Evolutionary conservation across 2,888 invertebrate species (phyloP).

Genomic region (Embidobia sp.): DNA sequence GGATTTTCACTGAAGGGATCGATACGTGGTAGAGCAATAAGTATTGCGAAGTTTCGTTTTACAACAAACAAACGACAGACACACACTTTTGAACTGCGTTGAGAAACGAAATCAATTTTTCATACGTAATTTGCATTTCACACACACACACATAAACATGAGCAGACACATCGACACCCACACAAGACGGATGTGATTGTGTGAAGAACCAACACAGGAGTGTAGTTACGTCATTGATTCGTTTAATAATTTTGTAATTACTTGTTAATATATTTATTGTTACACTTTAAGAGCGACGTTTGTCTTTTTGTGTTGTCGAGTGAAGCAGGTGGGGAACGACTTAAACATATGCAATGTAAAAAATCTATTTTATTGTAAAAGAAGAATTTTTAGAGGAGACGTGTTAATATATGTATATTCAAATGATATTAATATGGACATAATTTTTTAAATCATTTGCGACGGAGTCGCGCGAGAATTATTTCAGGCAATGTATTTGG

Average conservation of each 20-base stretch:
- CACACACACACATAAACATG: not conserved
- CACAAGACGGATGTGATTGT: constrained; percentile 26
- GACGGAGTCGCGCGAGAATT: constrained; percentile 31
- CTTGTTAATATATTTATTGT: constrained; percentile 57
- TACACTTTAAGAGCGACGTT: constrained; percentile 28
- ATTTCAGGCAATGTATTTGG: constrained; percentile 54
- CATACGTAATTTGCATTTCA: constrained; percentile 48
- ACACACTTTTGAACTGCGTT: constrained; percentile 18
- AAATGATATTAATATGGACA: constrained; percentile 35
- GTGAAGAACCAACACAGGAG: constrained; percentile 28
- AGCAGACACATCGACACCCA: not conserved
- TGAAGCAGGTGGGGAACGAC: constrained; percentile 31
- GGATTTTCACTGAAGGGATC: constrained; percentile 40
- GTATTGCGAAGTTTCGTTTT: constrained; percentile 18
- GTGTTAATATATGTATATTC: constrained; percentile 51
- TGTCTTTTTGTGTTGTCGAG: constrained; percentile 24
- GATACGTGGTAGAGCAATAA: constrained; percentile 14
- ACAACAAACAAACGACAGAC: not conserved
- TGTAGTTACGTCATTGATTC: constrained; percentile 34
- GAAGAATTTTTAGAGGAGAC: constrained; percentile 18
- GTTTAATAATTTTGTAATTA: constrained; percentile 60
- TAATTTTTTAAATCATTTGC: constrained; percentile 57
- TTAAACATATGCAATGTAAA: constrained; percentile 54
- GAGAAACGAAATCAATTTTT: constrained; percentile 27
- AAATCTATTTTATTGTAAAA: constrained; percentile 62